These are phyloP conservation scores for Drosophila grimshawi DNA, from an alignment of 1,140 invertebrate species.

Conservation along the genomic window DNA sequence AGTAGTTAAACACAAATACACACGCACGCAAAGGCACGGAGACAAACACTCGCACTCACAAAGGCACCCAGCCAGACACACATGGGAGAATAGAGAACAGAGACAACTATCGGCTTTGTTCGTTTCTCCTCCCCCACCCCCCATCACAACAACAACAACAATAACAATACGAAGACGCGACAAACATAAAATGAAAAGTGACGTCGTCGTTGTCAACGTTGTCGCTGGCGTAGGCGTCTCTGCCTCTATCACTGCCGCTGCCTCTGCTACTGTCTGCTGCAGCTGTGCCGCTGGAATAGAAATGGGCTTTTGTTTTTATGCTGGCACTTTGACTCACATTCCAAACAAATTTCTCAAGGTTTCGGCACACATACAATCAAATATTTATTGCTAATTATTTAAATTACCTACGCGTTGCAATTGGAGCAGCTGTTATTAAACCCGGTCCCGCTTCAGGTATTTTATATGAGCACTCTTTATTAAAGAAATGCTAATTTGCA, in stretches of 20 bases:
- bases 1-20: constrained; percentile 22
- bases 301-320: constrained; percentile 53
- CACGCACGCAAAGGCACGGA: not conserved
- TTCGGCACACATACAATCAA: constrained; percentile 30
- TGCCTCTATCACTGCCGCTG: constrained; percentile 14
- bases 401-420: constrained; percentile 60
- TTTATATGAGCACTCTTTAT: constrained; percentile 43
- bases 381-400: constrained; percentile 56
- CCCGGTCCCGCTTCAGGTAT: constrained; percentile 26
- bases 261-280: constrained; percentile 1
- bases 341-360: constrained; percentile 64
- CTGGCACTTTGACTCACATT: constrained; percentile 20
- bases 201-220: constrained; percentile 68
- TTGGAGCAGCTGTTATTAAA: constrained; percentile 37
- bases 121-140: not conserved
- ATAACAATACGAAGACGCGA: constrained; percentile 6
- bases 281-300: constrained; percentile 46
- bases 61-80: constrained; percentile 21
- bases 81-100: constrained; percentile 45
- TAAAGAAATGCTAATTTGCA: constrained; percentile 56
- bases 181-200: constrained; percentile 71
- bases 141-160: constrained; percentile 4
- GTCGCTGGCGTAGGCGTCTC: constrained; percentile 38
- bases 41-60: not conserved
- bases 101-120: constrained; percentile 46